Evolutionary conservation across 1,140 invertebrate species (phyloP), one percentile per base, ranked within the genome.

Genomic region (Patella vulgata): DNA sequence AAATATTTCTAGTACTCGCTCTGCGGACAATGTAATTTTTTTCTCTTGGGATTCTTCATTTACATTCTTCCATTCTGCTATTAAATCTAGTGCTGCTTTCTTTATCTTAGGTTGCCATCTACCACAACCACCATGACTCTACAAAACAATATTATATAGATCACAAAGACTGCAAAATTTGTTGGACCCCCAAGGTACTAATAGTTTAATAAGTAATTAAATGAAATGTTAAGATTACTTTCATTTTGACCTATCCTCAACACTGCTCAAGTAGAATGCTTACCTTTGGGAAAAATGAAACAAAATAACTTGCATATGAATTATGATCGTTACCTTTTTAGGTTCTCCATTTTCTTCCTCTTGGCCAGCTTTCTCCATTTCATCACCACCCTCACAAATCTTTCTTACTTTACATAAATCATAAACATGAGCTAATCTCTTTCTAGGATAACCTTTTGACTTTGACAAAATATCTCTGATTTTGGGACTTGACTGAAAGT

Each of bases 401-500:
- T 94, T 95, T 84, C 99, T 98, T 4, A 93, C 92, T 86, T 99
- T 99, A 84, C 97, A 99, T 8, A 99, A 84, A 83, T 99, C 98
- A 84, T 99, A 99, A 0, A 99, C 92, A 85, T 96, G 93, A 17
- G 93, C 91, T 33, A 99, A 86, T 52, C 98, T 88, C 85, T 98
- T 97, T 44, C 96, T 87, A 0, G 95, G 93, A 72, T 99, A 95
- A n/a, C 95, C 94, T 87, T 97, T 97, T 6, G 95, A 94, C 85
- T 99, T 99, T 85, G 91, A 90, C 0, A 99, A 88, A 56, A 99
- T 92, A 86, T 99, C 97, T 87, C 97, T 96, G 47, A 99, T 95
- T 87, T 97, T 97, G 56, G 96, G 94, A 89, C 95, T 94, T 67
- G 91, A 93, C 88, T 90, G 83, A 74, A 70, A 31, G 47, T 17